Evolutionary conservation across 2,113 vertebrate genomes (phyloP), one percentile per base, ranked within the genome.

Genomic region (Grammomys dolichurus): DNA sequence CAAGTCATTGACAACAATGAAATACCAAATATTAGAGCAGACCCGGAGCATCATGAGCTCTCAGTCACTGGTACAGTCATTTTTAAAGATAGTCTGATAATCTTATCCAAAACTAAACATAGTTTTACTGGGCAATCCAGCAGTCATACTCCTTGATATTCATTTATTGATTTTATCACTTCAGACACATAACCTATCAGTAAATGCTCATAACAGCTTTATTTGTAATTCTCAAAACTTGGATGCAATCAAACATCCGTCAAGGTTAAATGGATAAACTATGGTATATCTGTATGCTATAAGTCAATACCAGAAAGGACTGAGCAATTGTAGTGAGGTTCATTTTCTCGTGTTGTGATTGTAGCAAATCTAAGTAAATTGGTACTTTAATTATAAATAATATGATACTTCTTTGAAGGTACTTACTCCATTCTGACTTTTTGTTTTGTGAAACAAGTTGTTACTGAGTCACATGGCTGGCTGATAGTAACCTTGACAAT

Each of bases 61-160:
- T 90, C 40, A 91, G 43, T 89, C 14, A 72, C 67, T 40, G 20
- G 20, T 60, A 40, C 5, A 75, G 73, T 12, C 28, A 36, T 60
- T 77, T 82, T 81, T 22, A 46, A 90, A 87, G 54, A 81, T 0
- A 65, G 16, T 77, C 51, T 89, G n/a, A 54, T 46, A 93, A 43
- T 96, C 82, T 90, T 80, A 90, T 90, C 46, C 5, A 88, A 94
- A 94, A 78, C 70, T 76, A 85, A 86, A 85, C 46, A 84, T 28
- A 89, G 1, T 86, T 88, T 94, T 87, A 82, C 22, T 58, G 72
- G 19, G 26, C 40, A 40, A 87, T 81, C 43, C 46, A 82, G 17
- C 28, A 78, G 16, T 78, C 11, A 3, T 9, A n/a, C 3, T 85
- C 54, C 33, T 91, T 63, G 73, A 13, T 91, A 89, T 86, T 94